These are phyloP conservation scores for Lasiurus cinereus DNA, from an alignment of 2,113 vertebrate genomes.

Conservation along the genomic window DNA sequence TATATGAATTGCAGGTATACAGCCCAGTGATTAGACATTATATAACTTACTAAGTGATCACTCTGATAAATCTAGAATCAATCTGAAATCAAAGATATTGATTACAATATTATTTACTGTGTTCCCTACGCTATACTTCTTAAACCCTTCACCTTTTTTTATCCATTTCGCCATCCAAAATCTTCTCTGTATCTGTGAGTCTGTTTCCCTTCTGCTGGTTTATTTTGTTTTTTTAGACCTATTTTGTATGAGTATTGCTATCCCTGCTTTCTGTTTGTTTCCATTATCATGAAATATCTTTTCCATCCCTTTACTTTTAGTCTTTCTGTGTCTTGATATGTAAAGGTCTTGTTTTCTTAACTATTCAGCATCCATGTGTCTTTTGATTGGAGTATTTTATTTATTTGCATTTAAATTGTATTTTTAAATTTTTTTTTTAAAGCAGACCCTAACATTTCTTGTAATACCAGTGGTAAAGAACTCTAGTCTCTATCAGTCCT, in stretches of 20 bases:
- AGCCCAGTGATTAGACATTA: not conserved
- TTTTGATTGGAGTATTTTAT: not conserved
- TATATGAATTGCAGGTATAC: not conserved
- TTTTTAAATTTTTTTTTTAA: not conserved
- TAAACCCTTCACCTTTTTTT: not conserved
- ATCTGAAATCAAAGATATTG: not conserved
- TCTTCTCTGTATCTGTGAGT: not conserved
- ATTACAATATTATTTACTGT: not conserved
- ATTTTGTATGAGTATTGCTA: not conserved
- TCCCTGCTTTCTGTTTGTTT: not conserved
- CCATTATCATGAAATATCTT: not conserved
- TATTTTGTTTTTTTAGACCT: not conserved
- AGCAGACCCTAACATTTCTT: not conserved
- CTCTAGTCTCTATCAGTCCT: not conserved
- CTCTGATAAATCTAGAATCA: not conserved
- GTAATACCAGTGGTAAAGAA: not conserved
- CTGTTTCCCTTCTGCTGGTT: not conserved
- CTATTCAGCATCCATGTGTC: not conserved
- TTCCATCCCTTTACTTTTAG: not conserved
- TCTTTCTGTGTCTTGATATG: not conserved
- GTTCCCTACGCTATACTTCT: not conserved
- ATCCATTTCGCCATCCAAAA: not conserved
- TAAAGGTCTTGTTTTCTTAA: not conserved
- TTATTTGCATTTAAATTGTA: not conserved
- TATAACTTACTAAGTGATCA: not conserved